Conservation (phyloP, 2,888 invertebrate genomes). For the Heteromyza rotundicornis region DNA sequence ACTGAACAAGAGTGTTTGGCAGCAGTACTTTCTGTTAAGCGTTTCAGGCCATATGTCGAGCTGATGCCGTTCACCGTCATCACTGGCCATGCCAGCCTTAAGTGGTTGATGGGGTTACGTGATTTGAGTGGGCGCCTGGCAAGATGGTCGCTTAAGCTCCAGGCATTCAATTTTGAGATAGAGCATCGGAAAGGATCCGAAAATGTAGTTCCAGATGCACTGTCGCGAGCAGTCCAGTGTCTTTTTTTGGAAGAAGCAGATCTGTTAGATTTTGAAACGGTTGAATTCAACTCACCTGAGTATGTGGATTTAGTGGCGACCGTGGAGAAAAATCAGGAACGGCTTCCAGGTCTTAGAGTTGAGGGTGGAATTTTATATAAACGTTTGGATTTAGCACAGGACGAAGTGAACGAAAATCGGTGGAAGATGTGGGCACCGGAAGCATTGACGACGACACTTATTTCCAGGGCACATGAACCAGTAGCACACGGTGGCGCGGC, state of each 20-base stretch:
- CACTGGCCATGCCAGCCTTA: constrained; percentile 15
- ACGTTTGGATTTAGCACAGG: background rate
- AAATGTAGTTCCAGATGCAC: constrained; percentile 38
- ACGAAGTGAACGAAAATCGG: background rate
- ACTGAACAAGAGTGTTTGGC: constrained; percentile 15
- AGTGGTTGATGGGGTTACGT: constrained; percentile 16
- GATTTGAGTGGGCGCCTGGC: constrained; percentile 31
- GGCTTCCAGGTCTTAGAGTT: background rate
- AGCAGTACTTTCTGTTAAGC: constrained; percentile 13
- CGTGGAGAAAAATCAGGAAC: background rate
- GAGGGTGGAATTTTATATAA: background rate
- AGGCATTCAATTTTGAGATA: constrained; percentile 30
- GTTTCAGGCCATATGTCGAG: constrained; percentile 27
- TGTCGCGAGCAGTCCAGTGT: constrained; percentile 24
- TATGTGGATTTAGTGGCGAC: background rate
- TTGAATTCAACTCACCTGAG: background rate
- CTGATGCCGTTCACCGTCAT: constrained; percentile 18
- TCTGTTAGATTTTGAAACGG: background rate
- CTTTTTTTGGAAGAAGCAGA: background rate
- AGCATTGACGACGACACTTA: background rate
- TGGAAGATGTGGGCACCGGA: constrained; percentile 8
- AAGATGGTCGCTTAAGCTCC: constrained; percentile 38
- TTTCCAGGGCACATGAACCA: background rate
- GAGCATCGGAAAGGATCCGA: constrained; percentile 37
- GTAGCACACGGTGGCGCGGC: constrained; percentile 15